Percentiles rank a stretch among this genome's conserved stretches.
These are phyloP conservation scores for Naja naja DNA, from an alignment of 2,113 vertebrate species.

Conservation along the genomic window DNA sequence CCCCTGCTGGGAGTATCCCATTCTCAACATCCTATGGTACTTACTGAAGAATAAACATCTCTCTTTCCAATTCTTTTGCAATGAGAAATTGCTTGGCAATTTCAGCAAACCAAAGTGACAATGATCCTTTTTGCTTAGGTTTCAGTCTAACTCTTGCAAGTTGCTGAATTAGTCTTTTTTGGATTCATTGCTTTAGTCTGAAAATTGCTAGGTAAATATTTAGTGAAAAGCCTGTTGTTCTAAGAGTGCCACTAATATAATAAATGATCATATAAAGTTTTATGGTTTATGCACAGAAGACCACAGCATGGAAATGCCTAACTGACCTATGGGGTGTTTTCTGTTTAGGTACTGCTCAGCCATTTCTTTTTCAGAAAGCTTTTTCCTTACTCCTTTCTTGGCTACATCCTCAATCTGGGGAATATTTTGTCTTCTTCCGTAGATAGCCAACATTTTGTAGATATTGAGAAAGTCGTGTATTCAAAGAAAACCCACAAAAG, in stretches of 20 bases:
- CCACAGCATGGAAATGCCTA: background rate
- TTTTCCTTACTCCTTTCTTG: background rate
- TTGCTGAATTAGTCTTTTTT: background rate
- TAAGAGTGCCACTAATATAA: background rate
- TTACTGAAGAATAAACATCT: background rate
- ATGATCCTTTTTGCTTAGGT: background rate
- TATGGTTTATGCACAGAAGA: background rate
- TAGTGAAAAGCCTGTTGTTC: background rate
- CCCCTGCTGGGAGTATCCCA: conserved; percentile 18
- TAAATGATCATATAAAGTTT: background rate
- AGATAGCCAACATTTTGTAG: background rate
- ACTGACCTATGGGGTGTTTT: background rate
- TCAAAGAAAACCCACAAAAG: background rate
- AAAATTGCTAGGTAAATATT: background rate
- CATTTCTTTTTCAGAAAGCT: background rate
- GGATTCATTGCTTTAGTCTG: background rate
- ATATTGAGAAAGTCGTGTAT: background rate
- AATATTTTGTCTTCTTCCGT: background rate
- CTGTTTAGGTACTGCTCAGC: background rate
- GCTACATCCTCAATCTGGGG: background rate
- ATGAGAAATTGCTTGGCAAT: background rate
- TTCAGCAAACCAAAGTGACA: background rate
- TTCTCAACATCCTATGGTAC: background rate
- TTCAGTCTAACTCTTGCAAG: background rate
- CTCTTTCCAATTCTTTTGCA: background rate